Conservation (phyloP, 2,797 vertebrate genomes). For the Antrozous pallidus region DNA sequence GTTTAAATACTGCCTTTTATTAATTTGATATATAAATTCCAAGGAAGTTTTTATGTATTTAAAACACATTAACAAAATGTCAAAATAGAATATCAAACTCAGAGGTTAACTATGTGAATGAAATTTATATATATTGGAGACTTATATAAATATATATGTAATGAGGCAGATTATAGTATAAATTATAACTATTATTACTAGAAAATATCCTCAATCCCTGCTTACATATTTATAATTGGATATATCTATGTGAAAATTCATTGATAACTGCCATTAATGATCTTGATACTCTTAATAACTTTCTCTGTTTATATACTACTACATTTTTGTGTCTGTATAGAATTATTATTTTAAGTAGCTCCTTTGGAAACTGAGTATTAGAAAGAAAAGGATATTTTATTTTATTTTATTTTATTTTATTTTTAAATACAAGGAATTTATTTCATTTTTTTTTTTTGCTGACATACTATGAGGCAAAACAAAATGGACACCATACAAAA, state of each 20-base stretch:
- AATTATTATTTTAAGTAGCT: neutral
- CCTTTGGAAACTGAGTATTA: neutral
- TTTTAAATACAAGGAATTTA: constrained; percentile 85
- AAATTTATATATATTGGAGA: neutral
- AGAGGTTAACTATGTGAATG: neutral
- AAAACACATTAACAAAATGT: neutral
- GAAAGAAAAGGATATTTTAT: neutral
- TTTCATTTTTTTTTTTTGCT: constrained; percentile 81
- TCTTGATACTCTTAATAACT: neutral
- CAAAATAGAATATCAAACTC: neutral
- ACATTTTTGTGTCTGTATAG: neutral
- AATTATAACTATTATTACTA: neutral
- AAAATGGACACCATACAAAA: constrained; percentile 91
- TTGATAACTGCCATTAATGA: neutral
- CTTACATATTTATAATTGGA: neutral
- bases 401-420: no score
- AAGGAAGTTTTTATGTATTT: neutral
- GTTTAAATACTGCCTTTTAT: neutral
- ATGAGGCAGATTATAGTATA: neutral
- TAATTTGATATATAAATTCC: neutral
- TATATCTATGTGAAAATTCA: neutral
- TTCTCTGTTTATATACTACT: neutral
- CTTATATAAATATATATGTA: neutral
- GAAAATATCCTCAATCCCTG: neutral
- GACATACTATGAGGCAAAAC: constrained; percentile 89